Evolutionary conservation across 2,888 invertebrate species (phyloP).

Genomic region (Cantharis rufa): DNA sequence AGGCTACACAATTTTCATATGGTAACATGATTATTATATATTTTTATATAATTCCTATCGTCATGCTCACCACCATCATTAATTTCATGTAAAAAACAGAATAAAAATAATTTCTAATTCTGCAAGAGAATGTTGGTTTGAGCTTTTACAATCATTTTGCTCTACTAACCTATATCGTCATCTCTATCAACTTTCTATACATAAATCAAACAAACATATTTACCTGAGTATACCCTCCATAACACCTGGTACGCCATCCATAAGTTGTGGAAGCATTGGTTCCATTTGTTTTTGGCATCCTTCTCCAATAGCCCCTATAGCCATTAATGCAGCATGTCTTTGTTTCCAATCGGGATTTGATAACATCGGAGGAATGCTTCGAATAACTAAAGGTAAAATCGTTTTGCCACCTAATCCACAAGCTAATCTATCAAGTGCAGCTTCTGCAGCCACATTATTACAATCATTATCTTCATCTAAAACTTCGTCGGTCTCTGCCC

Average conservation of each 20-base stretch:
- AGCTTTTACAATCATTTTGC: too few relatives aligned
- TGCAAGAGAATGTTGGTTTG: too few relatives aligned
- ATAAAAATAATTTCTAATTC: too few relatives aligned
- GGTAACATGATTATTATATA: too few relatives aligned
- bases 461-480: constrained; percentile 93
- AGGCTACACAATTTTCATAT: too few relatives aligned
- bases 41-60: too few relatives aligned
- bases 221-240: constrained; percentile 50
- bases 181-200: too few relatives aligned
- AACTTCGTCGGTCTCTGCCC: constrained; percentile 84
- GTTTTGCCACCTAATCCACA: constrained; percentile 83
- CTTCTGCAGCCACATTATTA: constrained; percentile 94
- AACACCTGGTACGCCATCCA: constrained; percentile 74
- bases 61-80: too few relatives aligned
- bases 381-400: constrained; percentile 85
- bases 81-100: not conserved
- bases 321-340: constrained; percentile 98
- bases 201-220: not conserved
- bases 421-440: constrained; percentile 94
- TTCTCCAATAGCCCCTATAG: constrained; percentile 96
- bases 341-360: constrained; percentile 81
- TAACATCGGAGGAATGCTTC: constrained; percentile 84
- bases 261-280: constrained; percentile 86
- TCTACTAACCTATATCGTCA: too few relatives aligned
- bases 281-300: constrained; percentile 99